A percentile compares a stretch with the other conserved stretches of the same genome.
These are phyloP conservation scores for Sphaerophoria rueppellii DNA, from an alignment of 2,888 invertebrate genomes.

Conservation along the genomic window DNA sequence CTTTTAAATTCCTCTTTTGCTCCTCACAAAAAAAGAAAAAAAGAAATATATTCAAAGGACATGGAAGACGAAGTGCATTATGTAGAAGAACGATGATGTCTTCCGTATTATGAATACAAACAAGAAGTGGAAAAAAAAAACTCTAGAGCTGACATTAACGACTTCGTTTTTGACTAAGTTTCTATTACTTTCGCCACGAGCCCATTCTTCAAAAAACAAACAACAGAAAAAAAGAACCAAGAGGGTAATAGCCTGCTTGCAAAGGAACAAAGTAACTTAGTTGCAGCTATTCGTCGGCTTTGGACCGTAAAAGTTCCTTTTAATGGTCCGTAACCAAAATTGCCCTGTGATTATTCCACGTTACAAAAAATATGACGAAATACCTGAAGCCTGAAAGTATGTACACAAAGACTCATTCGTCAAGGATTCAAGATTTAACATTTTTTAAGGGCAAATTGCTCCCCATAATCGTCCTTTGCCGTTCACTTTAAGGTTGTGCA, in stretches of 20 bases:
- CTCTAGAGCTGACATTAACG: conserved; percentile 3
- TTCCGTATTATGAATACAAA: conserved; percentile 9
- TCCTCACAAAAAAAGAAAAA: neutral
- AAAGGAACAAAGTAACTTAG: neutral
- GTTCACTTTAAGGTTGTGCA: neutral
- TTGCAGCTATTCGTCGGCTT: neutral
- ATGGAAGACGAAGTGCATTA: neutral
- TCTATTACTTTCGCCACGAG: neutral
- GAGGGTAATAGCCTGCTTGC: neutral
- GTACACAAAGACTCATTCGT: neutral
- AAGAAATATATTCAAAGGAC: neutral
- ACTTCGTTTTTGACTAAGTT: neutral
- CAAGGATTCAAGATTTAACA: neutral
- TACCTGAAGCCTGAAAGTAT: neutral
- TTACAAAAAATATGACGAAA: neutral
- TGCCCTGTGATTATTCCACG: neutral
- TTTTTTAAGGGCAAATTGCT: neutral
- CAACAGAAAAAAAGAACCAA: too few relatives aligned
- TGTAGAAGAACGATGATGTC: neutral
- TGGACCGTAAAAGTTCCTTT: neutral
- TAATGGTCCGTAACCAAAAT: neutral
- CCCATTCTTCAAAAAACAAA: too few relatives aligned
- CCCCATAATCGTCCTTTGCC: neutral
- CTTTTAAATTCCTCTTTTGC: neutral
- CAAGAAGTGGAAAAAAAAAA: neutral